Base-by-base conservation (phyloP, 2,888 invertebrate species). In the Neoitamus cyanurus region DNA sequence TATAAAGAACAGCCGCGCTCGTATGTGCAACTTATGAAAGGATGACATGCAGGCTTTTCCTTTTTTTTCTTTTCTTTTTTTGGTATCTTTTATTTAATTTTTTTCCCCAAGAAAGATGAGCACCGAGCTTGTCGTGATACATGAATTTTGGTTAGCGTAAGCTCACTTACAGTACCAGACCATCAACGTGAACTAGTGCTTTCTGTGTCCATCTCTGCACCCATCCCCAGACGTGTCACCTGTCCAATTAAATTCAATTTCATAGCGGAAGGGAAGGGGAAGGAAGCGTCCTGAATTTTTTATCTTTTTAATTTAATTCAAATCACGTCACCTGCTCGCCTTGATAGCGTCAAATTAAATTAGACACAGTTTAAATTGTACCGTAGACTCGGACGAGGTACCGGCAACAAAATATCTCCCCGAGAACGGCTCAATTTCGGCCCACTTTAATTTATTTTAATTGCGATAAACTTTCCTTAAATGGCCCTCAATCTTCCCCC, bases 211-310 rank as follows among this genome's bases (percentile, higher is more conserved):
- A 48, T 48, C 58, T 58, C 9, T 48, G n/a, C 20, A 20, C 0
- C 6, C 20, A 58, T 25, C 9, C 58, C 9, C 20, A 20, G 58
- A 58, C 25, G 20, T 58, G 58, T 58, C 58, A 58, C 20, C 58
- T 58, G 58, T 58, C 58, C 58, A 58, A 58, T 58, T 58, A 58
- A 58, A 58, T 58, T 58, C 58, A 58, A 58, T 58, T 58, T 58
- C 11, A 58, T 58, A 58, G 20, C 20, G 58, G 58, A 1, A 20
- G n/a, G 4, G n/a, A 0, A 42, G 42, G 15, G 15, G 25, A 20
- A 58, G 20, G 58, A 58, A 58, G 58, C 20, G 1, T 7, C 25
- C 20, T 15, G 58, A 20, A 58, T 58, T 25, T 58, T 58, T 58
- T 58, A 58, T 58, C 25, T 20, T 58, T 58, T 58, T 58, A 58